phyloP scores from a whole-genome alignment of 2,113 vertebrate genomes.

The Sterna hirundo region DNA sequence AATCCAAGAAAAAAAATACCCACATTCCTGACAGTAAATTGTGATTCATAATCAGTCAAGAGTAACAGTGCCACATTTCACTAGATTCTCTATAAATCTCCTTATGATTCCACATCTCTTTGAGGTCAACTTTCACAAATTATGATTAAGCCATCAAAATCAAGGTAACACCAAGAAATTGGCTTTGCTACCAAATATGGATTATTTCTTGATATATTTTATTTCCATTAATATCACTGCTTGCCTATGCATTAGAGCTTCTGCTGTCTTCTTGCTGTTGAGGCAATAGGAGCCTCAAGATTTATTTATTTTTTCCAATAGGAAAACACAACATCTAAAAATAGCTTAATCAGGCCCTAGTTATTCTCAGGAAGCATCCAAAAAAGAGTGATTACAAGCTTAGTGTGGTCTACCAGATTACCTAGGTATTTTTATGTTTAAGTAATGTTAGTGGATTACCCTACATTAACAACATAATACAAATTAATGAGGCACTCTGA shows the following conservation, averaged over 20 bases:
- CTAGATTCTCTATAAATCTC: background rate
- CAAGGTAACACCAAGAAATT: background rate
- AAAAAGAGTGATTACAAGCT: background rate
- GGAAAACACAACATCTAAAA: background rate
- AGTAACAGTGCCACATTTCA: background rate
- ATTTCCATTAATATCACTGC: background rate
- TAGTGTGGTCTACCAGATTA: background rate
- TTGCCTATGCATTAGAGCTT: background rate
- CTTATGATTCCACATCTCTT: background rate
- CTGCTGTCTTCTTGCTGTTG: background rate
- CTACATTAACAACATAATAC: slow-evolving; percentile 40
- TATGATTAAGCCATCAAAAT: background rate
- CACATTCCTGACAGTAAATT: background rate
- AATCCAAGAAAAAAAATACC: background rate
- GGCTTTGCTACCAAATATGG: background rate
- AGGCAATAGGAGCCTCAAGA: background rate
- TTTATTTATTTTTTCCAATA: background rate
- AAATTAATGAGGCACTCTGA: slow-evolving; percentile 48
- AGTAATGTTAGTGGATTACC: background rate
- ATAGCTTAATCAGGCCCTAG: background rate
- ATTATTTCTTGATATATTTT: background rate
- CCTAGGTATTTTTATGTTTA: slow-evolving; percentile 8
- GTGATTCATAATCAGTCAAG: background rate
- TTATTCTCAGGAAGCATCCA: background rate
- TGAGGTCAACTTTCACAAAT: background rate